These are phyloP conservation scores for Spongilla lacustris DNA, from an alignment of 37 sponge, comb jelly and placozoan genomes.

Conservation along the genomic window DNA sequence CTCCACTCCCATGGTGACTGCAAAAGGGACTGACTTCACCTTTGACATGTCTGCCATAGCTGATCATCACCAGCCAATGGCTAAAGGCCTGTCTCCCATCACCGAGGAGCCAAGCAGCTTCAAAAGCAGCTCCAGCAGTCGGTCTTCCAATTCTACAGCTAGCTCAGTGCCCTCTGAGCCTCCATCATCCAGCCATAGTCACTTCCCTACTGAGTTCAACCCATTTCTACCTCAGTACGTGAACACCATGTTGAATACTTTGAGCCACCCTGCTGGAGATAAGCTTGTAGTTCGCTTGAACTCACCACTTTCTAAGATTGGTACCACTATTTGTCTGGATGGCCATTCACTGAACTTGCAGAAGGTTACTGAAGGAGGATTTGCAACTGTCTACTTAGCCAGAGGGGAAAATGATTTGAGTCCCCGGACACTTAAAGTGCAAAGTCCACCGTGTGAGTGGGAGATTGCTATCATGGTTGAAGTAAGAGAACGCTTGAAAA, in stretches of 20 bases:
- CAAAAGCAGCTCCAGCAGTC: conserved; percentile 29
- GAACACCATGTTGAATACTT: conserved; percentile 40
- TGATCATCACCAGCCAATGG: background rate
- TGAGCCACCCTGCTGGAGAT: background rate
- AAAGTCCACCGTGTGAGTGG: conserved; percentile 46
- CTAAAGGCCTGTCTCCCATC: conserved; percentile 20
- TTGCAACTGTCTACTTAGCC: conserved; percentile 23
- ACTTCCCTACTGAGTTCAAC: conserved; percentile 5
- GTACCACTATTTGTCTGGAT: background rate
- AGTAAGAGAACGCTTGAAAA: conserved; percentile 16
- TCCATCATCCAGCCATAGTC: background rate
- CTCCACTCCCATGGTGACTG: conserved; percentile 2
- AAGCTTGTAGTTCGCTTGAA: background rate
- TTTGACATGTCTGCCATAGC: conserved; percentile 10
- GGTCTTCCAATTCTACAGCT: background rate
- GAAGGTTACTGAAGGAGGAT: conserved; percentile 33
- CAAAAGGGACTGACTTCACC: conserved; percentile 4
- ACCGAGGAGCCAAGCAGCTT: conserved; percentile 44
- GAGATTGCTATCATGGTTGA: conserved; percentile 42
- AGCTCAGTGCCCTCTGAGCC: background rate
- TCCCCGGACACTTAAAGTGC: conserved; percentile 8
- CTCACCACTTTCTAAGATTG: background rate
- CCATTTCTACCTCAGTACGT: conserved; percentile 42
- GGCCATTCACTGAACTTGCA: background rate
- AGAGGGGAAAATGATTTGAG: background rate